Percentiles rank a stretch among this genome's conserved stretches.
Evolutionary conservation across 2,888 invertebrate genomes (phyloP).

Genomic region (Acrocyrtus sp.): DNA sequence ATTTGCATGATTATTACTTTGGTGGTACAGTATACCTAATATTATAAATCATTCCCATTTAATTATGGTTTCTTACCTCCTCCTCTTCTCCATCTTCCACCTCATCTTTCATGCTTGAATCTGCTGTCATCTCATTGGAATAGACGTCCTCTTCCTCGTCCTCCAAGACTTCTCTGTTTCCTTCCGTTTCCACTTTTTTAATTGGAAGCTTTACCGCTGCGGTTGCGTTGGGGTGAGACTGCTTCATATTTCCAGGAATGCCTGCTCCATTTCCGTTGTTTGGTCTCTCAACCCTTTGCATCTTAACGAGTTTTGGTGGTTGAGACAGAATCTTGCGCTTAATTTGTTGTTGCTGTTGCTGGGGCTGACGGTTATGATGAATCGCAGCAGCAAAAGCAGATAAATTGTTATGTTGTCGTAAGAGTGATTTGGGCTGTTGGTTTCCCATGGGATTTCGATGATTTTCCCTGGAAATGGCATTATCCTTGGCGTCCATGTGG

Average conservation of each 20-base stretch:
- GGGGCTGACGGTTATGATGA: conserved; percentile 7
- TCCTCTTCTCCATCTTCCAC: conserved; percentile 2
- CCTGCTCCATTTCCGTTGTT: conserved; percentile 31
- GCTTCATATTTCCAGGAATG: not conserved
- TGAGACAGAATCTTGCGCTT: conserved; percentile 46
- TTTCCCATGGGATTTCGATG: conserved; percentile 10
- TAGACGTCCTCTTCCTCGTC: conserved; percentile 41
- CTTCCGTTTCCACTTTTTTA: conserved; percentile 31
- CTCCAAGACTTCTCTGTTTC: conserved; percentile 4
- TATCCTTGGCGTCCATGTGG: conserved; percentile 37
- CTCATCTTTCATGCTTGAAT: conserved; percentile 34
- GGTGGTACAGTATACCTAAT: not conserved
- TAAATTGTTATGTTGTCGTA: conserved; percentile 27
- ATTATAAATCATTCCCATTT: not conserved
- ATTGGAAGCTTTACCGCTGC: conserved; percentile 19
- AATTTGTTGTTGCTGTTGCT: conserved; percentile 34
- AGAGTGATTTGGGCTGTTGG: conserved; percentile 36
- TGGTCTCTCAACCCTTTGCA: conserved; percentile 54
- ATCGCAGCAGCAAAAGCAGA: conserved; percentile 23
- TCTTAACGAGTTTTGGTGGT: conserved; percentile 61
- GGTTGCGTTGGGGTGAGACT: conserved; percentile 5
- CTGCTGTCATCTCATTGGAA: conserved; percentile 28
- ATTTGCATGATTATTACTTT: too few species aligned
- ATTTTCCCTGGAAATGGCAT: conserved; percentile 13
- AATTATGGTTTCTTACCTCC: not conserved